phyloP scores from a whole-genome alignment of 92 coral and sea anemone genomes.

The Paragorgia papillata region DNA sequence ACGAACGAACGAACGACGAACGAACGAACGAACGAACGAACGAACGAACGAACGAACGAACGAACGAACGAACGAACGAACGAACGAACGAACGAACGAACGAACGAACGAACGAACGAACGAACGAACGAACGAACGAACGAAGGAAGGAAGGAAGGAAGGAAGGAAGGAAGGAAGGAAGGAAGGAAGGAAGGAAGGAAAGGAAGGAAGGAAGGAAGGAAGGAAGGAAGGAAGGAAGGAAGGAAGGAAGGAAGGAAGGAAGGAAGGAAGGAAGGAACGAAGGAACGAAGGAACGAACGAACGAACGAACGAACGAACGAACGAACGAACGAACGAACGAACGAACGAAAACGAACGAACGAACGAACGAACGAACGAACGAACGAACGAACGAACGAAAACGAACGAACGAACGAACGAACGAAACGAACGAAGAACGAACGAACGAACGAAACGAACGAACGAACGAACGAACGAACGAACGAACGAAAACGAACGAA shows the following conservation, averaged over 20 bases:
- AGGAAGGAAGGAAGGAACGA: background rate
- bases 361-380: no score
- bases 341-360: no score
- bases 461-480: background rate
- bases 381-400: no score
- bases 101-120: background rate
- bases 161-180: background rate
- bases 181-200: background rate
- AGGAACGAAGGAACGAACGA: background rate
- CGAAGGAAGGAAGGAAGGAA: background rate
- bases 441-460: background rate
- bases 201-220: background rate
- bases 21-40: no score
- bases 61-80: no score
- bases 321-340: background rate
- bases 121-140: background rate
- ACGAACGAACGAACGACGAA: no score
- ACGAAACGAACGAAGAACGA: background rate
- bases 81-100: background rate
- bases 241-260: background rate
- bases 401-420: background rate
- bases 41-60: no score
- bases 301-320: background rate
- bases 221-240: background rate
- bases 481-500: background rate